Conservation (phyloP, 1,140 invertebrate species). For the Capitella teleta region DNA sequence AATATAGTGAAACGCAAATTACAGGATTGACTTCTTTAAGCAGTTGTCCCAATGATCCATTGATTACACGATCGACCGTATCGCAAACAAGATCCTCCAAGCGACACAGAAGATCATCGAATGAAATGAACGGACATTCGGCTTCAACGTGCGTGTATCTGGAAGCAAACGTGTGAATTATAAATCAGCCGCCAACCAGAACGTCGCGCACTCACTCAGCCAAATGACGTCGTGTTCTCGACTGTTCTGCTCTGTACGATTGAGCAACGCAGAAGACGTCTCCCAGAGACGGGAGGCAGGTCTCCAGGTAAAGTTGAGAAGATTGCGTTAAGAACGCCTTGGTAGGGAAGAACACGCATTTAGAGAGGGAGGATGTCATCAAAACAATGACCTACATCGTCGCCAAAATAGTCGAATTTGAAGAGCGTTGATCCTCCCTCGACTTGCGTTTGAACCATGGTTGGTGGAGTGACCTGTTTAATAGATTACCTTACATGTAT, state of each 20-base stretch:
- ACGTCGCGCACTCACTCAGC: constrained; percentile 78
- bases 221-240: constrained; percentile 88
- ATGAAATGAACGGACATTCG: constrained; percentile 90
- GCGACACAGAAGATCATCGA: constrained; percentile 76
- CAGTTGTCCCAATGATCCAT: constrained; percentile 63
- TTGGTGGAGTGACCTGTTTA: constrained; percentile 83
- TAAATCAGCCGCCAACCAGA: too few relatives aligned
- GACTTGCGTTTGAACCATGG: constrained; percentile 78
- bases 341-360: too few relatives aligned
- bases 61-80: constrained; percentile 81
- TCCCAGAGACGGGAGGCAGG: constrained; percentile 81
- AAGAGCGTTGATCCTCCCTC: constrained; percentile 98
- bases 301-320: constrained; percentile 98
- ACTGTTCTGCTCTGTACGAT: constrained; percentile 95
- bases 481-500: too few relatives aligned
- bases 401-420: constrained; percentile 88
- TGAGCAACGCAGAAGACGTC: constrained; percentile 97
- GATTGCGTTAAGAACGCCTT: constrained; percentile 92
- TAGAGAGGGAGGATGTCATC: neutral
- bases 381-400: constrained; percentile 39
- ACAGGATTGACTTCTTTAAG: constrained; percentile 86
- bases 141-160: constrained; percentile 94
- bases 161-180: constrained; percentile 13
- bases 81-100: constrained; percentile 93
- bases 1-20: too few relatives aligned